Evolutionary conservation across 2,888 invertebrate species (phyloP), one percentile per base, ranked within the genome.

Genomic region (Zelleria hepariella): DNA sequence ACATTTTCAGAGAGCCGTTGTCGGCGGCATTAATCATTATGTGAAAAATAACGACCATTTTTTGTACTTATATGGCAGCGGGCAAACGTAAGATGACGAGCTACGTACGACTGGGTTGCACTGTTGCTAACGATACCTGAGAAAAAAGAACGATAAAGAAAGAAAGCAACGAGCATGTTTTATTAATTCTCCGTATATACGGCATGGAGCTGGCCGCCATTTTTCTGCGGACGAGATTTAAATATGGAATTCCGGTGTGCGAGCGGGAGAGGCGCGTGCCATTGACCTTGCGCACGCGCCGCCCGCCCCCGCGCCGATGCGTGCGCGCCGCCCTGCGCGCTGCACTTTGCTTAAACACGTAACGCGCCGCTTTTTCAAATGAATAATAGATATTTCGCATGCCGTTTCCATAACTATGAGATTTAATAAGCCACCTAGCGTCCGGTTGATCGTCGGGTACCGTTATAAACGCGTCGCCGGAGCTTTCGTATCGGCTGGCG

Each of bases 171-270:
- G 77, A 63, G 80, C 79, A 82, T 85, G 83, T 84, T 86, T 88
- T 87, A 87, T 88, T 87, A 86, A 87, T 86, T 86, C 86, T 75
- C 74, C 79, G 83, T 86, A 86, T 80, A 81, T 77, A 80, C 76
- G 77, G 72, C 70, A 75, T 73, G 71, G 70, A 73, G 77, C 75
- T 82, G 85, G 71, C 82, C 81, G 88, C 86, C 86, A 86, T 87
- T 87, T 88, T 88, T 88, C 86, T 87, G 86, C 87, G 86, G 87
- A 84, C 86, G 86, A 86, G 86, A 87, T 87, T 88, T 87, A 88
- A 88, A 88, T 87, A 87, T 88, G 88, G 88, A 86, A 88, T 88
- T 86, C 87, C 87, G 87, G 87, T 86, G 88, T 86, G 86, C 82
- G 87, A 87, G 87, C 79, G 80, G 82, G 87, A 87, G 81, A 82